Percentiles rank a stretch among this genome's conserved stretches.
These are phyloP conservation scores for Actinia equina DNA, from an alignment of 64 coral and sea anemone genomes.

Conservation along the genomic window DNA sequence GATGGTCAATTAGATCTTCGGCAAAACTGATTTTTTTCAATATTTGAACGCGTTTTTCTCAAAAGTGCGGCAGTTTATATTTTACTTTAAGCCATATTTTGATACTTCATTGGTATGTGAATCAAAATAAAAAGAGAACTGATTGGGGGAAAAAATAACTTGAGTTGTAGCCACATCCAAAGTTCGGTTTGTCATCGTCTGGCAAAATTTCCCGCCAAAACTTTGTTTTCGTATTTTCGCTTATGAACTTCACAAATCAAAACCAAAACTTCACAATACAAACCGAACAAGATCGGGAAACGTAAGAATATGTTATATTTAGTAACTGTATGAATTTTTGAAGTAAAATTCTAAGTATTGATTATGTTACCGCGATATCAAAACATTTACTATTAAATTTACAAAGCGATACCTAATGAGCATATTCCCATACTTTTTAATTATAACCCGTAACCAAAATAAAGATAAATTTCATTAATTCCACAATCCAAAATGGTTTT, in stretches of 20 bases:
- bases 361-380: no score
- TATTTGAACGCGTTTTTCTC: no score
- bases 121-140: background rate
- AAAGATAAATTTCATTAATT: no score
- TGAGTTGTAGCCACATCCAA: background rate
- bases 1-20: background rate
- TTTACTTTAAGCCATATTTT: background rate
- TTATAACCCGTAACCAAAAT: no score
- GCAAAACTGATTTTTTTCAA: no score
- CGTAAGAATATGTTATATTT: background rate
- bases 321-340: background rate
- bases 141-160: slow-evolving; percentile 7
- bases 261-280: background rate
- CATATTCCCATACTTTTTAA: no score
- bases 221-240: background rate
- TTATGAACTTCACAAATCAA: no score
- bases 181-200: background rate
- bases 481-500: no score
- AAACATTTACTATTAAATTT: no score
- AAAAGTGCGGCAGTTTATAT: no score
- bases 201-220: background rate
- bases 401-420: no score
- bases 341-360: background rate
- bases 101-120: background rate
- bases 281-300: background rate